phyloP scores from a whole-genome alignment of 2,888 invertebrate genomes.

The Ennomos fuscantarius region DNA sequence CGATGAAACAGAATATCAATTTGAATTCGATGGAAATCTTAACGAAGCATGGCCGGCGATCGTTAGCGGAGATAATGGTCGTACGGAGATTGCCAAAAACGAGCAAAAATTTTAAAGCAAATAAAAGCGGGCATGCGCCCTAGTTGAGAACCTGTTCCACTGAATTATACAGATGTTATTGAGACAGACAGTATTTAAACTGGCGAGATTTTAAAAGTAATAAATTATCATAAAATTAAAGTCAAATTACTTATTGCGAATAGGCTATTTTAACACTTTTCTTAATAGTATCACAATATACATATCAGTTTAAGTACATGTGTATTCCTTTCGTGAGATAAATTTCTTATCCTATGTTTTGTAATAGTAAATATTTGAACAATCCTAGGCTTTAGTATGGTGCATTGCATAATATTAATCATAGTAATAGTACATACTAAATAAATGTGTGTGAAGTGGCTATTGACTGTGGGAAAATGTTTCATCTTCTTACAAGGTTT shows the following conservation, averaged over 20 bases:
- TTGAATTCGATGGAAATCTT: conserved; percentile 75
- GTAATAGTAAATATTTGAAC: no score
- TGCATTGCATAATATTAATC: no score
- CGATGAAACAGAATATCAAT: conserved; percentile 71
- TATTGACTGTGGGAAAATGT: no score
- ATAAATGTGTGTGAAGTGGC: no score
- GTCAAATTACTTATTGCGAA: no score
- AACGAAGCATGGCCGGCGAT: conserved; percentile 74
- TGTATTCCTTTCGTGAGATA: neutral
- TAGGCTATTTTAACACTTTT: no score
- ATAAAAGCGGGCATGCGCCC: conserved; percentile 77
- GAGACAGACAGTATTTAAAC: conserved; percentile 13
- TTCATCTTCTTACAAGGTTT: neutral
- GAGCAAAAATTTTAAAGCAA: conserved; percentile 81
- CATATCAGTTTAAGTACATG: neutral
- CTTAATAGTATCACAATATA: neutral
- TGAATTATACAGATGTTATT: conserved; percentile 31
- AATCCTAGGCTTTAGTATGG: no score
- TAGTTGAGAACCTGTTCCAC: conserved; percentile 67
- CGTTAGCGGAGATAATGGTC: conserved; percentile 79
- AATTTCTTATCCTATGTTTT: neutral
- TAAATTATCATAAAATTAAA: no score
- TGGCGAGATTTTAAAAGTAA: no score
- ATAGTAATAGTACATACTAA: no score
- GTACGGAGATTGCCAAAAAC: conserved; percentile 74